Conservation (phyloP, 1,140 invertebrate species). For the Eriosoma lanigerum region DNA sequence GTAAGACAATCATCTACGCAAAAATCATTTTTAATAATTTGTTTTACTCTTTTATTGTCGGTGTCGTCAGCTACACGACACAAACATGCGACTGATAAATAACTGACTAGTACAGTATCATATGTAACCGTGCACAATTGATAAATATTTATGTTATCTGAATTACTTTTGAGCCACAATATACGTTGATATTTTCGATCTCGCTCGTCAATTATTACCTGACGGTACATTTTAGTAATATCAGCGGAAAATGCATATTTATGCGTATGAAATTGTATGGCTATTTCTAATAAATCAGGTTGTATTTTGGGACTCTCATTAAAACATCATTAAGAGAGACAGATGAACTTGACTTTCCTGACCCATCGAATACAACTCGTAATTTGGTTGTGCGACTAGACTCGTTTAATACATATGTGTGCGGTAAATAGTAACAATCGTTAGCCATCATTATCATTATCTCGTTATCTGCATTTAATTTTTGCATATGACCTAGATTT, state of each 20-base stretch:
- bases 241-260: constrained; percentile 54
- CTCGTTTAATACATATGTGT: constrained; percentile 52
- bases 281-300: constrained; percentile 48
- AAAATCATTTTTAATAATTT: constrained; percentile 57
- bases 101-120: constrained; percentile 57
- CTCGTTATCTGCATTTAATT: not conserved
- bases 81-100: constrained; percentile 56
- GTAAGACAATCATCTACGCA: too few relatives aligned
- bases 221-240: constrained; percentile 54
- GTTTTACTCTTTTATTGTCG: constrained; percentile 50
- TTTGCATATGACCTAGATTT: constrained; percentile 47
- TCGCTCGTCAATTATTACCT: constrained; percentile 49
- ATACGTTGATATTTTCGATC: constrained; percentile 56
- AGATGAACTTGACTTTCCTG: constrained; percentile 41
- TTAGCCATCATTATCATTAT: not conserved
- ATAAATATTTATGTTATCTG: constrained; percentile 55
- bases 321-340: constrained; percentile 54
- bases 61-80: constrained; percentile 56
- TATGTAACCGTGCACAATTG: constrained; percentile 58
- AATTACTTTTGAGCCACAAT: constrained; percentile 54
- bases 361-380: constrained; percentile 54
- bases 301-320: constrained; percentile 50
- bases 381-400: constrained; percentile 52
- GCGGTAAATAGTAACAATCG: constrained; percentile 46
- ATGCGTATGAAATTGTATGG: constrained; percentile 52